phyloP scores from a whole-genome alignment of 1,140 invertebrate genomes.

The Lycorma delicatula region DNA sequence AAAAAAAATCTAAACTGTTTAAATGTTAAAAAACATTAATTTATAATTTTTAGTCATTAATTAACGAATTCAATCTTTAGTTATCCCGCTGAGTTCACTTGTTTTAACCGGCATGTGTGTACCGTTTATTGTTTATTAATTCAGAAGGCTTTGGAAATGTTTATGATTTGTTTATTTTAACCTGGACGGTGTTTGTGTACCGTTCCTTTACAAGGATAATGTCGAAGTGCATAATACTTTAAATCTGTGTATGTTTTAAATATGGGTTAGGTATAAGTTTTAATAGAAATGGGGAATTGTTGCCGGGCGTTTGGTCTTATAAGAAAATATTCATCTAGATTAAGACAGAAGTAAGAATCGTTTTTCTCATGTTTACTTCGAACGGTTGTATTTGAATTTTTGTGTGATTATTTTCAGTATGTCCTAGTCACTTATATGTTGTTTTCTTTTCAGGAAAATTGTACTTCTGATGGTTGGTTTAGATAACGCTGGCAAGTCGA shows the following conservation, averaged over 20 bases:
- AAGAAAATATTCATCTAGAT: constrained; percentile 16
- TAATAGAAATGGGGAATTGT: neutral
- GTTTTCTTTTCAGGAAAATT: constrained; percentile 49
- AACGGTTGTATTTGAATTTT: neutral
- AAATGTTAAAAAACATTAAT: too few species aligned
- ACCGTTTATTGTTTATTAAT: too few species aligned
- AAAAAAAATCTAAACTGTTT: too few species aligned
- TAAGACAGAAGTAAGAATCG: constrained; percentile 2
- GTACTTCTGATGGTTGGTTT: constrained; percentile 71
- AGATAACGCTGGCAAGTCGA: constrained; percentile 84
- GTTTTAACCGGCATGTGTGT: too few species aligned
- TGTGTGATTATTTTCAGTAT: neutral
- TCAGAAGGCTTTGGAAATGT: too few species aligned
- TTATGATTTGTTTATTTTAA: constrained; percentile 1
- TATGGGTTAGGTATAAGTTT: neutral
- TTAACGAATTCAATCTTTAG: too few species aligned
- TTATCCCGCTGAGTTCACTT: too few species aligned
- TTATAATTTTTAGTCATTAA: too few species aligned
- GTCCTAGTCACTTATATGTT: neutral
- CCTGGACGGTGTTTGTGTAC: neutral
- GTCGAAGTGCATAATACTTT: neutral
- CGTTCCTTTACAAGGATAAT: neutral
- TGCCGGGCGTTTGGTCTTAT: constrained; percentile 1
- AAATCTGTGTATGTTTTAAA: neutral
- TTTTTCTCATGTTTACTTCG: neutral